A percentile compares a stretch with the other conserved stretches of the same genome.
These are phyloP conservation scores for Mythimna vitellina DNA, from an alignment of 2,888 invertebrate genomes.

Conservation along the genomic window DNA sequence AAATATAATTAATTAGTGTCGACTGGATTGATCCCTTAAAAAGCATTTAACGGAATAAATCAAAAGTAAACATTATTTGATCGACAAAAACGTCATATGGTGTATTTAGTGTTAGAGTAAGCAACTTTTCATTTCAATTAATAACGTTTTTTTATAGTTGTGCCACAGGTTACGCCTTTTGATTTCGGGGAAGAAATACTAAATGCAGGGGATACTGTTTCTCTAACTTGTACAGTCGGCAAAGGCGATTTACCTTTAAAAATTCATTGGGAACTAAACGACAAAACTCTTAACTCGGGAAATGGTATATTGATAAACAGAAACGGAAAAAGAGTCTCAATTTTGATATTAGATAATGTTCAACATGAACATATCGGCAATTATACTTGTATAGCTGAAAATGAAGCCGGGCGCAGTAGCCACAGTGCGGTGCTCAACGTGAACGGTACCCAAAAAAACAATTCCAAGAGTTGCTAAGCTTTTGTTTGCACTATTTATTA, in stretches of 20 bases:
- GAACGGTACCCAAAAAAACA: slow-evolving; percentile 90
- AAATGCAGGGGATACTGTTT: slow-evolving; percentile 94
- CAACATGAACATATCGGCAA: slow-evolving; percentile 91
- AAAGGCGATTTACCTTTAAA: slow-evolving; percentile 93
- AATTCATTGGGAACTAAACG: slow-evolving; percentile 93
- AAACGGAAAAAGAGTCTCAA: slow-evolving; percentile 92
- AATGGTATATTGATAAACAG: slow-evolving; percentile 91
- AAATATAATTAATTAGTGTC: neutral
- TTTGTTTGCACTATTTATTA: slow-evolving; percentile 74
- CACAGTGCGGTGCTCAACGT: slow-evolving; percentile 92
- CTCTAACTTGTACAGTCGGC: slow-evolving; percentile 92
- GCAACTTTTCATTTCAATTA: slow-evolving; percentile 14
- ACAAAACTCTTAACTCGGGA: slow-evolving; percentile 85
- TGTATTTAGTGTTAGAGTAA: neutral
- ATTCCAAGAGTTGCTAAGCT: slow-evolving; percentile 67
- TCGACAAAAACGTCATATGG: too few species aligned
- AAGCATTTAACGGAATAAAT: neutral
- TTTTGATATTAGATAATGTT: slow-evolving; percentile 92
- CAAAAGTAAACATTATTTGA: slow-evolving; percentile 4
- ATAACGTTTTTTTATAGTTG: slow-evolving; percentile 88
- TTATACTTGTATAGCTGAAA: slow-evolving; percentile 92
- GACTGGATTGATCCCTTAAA: neutral
- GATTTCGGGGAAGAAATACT: slow-evolving; percentile 94
- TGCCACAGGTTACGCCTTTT: slow-evolving; percentile 95
- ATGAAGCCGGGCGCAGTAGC: slow-evolving; percentile 92